phyloP scores from a whole-genome alignment of 2,888 invertebrate species.

The Griposia aprilina region DNA sequence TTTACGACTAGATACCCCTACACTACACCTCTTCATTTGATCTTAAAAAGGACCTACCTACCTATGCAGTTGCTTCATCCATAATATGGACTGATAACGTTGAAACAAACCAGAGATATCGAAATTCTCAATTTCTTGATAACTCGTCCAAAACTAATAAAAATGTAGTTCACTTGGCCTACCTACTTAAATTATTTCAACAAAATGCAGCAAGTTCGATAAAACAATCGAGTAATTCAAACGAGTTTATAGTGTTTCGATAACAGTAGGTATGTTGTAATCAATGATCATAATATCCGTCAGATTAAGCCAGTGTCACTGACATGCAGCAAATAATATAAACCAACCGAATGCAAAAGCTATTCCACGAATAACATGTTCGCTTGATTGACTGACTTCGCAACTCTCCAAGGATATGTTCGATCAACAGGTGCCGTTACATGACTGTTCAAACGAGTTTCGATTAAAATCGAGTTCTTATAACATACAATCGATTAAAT shows the following conservation, averaged over 20 bases:
- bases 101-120: slow-evolving; percentile 16
- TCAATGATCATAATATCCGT: slow-evolving; percentile 64
- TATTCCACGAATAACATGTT: neutral
- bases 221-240: slow-evolving; percentile 44
- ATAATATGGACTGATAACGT: slow-evolving; percentile 4
- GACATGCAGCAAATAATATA: slow-evolving; percentile 63
- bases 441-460: slow-evolving; percentile 74
- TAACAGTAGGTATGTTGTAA: slow-evolving; percentile 68
- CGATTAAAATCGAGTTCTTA: slow-evolving; percentile 69
- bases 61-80: neutral
- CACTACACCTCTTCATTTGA: too few species aligned
- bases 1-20: too few species aligned
- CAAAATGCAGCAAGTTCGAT: slow-evolving; percentile 28
- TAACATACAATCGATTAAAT: slow-evolving; percentile 46
- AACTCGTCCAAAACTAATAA: slow-evolving; percentile 26
- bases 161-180: slow-evolving; percentile 26
- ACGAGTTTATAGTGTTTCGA: slow-evolving; percentile 50
- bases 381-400: slow-evolving; percentile 3
- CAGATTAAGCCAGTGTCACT: slow-evolving; percentile 68
- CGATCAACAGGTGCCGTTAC: slow-evolving; percentile 80
- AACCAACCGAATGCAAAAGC: slow-evolving; percentile 43
- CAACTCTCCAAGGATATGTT: slow-evolving; percentile 67
- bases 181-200: slow-evolving; percentile 17
- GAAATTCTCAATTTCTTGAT: slow-evolving; percentile 9
- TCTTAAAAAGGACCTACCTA: too few species aligned